A percentile compares a stretch with the other conserved stretches of the same genome.
Evolutionary conservation across 2,113 vertebrate genomes (phyloP).

Genomic region (Megaleporinus macrocephalus): DNA sequence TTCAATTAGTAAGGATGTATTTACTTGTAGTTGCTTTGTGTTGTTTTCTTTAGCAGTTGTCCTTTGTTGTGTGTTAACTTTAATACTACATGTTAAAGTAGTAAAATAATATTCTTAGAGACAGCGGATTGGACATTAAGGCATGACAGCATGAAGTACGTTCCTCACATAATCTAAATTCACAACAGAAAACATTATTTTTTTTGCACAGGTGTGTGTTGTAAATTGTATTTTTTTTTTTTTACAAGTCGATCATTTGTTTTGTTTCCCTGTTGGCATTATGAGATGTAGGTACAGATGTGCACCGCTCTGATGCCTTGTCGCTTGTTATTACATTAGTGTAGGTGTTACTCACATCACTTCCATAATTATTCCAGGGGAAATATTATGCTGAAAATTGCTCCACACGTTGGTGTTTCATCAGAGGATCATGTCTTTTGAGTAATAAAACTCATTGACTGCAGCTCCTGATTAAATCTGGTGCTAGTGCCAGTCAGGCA

Average conservation of each 20-base stretch:
- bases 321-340: constrained; percentile 17
- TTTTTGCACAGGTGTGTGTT: background rate
- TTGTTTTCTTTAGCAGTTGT: background rate
- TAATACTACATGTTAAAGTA: background rate
- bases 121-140: background rate
- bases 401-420: constrained; percentile 41
- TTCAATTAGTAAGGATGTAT: background rate
- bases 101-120: background rate
- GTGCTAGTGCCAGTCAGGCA: constrained; percentile 32
- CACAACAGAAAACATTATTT: background rate
- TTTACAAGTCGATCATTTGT: background rate
- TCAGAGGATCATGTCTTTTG: constrained; percentile 37
- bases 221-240: background rate
- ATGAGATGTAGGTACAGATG: constrained; percentile 1
- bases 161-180: constrained; percentile 21
- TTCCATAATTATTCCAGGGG: constrained; percentile 37
- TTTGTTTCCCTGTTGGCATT: background rate
- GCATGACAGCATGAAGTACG: background rate
- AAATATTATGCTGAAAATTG: constrained; percentile 37
- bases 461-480: constrained; percentile 49
- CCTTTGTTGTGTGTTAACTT: background rate
- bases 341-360: constrained; percentile 34
- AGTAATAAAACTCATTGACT: constrained; percentile 48
- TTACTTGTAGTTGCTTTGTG: constrained; percentile 11
- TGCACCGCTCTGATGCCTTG: constrained; percentile 15